Evolutionary conservation across 2,888 invertebrate genomes (phyloP).

Genomic region (Drosophila rellima): DNA sequence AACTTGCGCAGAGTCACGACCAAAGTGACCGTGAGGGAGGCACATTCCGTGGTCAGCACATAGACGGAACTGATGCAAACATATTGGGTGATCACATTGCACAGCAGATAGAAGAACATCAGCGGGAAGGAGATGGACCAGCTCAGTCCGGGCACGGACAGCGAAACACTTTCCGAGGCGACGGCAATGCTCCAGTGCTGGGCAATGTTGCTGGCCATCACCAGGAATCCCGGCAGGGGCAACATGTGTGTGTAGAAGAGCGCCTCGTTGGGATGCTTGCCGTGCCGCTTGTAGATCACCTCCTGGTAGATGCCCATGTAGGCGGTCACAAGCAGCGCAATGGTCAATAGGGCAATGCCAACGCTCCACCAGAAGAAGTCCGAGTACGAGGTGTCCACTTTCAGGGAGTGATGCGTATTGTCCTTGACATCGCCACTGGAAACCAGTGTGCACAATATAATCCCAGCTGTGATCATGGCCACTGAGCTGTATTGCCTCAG

Average conservation of each 20-base stretch:
- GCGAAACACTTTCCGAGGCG: slow-evolving; percentile 87
- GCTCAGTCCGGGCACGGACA: slow-evolving; percentile 86
- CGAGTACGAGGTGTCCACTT: slow-evolving; percentile 71
- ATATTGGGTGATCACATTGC: slow-evolving; percentile 96
- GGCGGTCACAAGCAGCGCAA: slow-evolving; percentile 96
- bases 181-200: slow-evolving; percentile 91
- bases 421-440: slow-evolving; percentile 90
- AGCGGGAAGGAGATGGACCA: slow-evolving; percentile 88
- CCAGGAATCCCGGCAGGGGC: slow-evolving; percentile 95
- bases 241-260: slow-evolving; percentile 95
- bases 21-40: slow-evolving; percentile 97
- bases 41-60: slow-evolving; percentile 96
- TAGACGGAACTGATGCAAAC: slow-evolving; percentile 98
- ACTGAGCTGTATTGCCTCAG: slow-evolving; percentile 96
- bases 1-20: slow-evolving; percentile 98
- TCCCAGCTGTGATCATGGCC: slow-evolving; percentile 95
- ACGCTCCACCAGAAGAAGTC: slow-evolving; percentile 88
- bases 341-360: slow-evolving; percentile 93
- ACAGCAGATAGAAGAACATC: slow-evolving; percentile 91
- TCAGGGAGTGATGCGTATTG: slow-evolving; percentile 87
- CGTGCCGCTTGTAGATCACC: slow-evolving; percentile 92
- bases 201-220: slow-evolving; percentile 92
- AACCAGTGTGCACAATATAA: slow-evolving; percentile 95
- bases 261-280: slow-evolving; percentile 96
- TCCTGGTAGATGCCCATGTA: slow-evolving; percentile 98